These are phyloP conservation scores for Drosophila sechellia DNA, from an alignment of 1,140 invertebrate genomes.

Conservation along the genomic window DNA sequence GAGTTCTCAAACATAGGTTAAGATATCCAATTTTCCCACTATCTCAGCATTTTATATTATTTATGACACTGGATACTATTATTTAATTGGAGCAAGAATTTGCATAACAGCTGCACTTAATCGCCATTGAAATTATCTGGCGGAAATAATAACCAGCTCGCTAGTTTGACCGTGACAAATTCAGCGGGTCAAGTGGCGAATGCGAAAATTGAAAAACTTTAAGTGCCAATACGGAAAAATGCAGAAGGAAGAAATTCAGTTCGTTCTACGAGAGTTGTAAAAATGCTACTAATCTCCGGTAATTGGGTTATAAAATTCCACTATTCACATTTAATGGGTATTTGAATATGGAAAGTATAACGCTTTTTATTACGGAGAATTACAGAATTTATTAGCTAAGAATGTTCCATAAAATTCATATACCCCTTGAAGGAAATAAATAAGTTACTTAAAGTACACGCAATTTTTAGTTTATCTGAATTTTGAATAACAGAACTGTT, in stretches of 20 bases:
- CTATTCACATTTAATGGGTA: no score
- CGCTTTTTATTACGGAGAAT: no score
- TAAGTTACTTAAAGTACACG: neutral
- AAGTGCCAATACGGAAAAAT: neutral
- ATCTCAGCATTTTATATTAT: no score
- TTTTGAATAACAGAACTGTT: no score
- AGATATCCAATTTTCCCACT: no score
- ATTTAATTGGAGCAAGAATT: neutral
- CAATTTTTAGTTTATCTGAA: neutral
- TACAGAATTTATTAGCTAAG: no score
- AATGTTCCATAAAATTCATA: no score
- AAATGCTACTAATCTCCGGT: neutral
- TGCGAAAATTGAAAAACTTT: constrained; percentile 4
- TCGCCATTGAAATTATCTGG: neutral
- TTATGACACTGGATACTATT: neutral
- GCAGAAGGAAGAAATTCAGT: neutral
- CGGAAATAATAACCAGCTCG: constrained; percentile 3
- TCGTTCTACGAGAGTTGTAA: no score
- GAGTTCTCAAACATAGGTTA: no score
- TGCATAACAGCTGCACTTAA: neutral
- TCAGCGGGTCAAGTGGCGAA: neutral
- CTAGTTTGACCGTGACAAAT: constrained; percentile 2
- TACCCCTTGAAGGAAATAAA: no score
- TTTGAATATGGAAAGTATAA: no score
- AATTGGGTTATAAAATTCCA: neutral